These are phyloP conservation scores for Ormyrus labotus DNA, from an alignment of 2,888 invertebrate species.

Conservation along the genomic window DNA sequence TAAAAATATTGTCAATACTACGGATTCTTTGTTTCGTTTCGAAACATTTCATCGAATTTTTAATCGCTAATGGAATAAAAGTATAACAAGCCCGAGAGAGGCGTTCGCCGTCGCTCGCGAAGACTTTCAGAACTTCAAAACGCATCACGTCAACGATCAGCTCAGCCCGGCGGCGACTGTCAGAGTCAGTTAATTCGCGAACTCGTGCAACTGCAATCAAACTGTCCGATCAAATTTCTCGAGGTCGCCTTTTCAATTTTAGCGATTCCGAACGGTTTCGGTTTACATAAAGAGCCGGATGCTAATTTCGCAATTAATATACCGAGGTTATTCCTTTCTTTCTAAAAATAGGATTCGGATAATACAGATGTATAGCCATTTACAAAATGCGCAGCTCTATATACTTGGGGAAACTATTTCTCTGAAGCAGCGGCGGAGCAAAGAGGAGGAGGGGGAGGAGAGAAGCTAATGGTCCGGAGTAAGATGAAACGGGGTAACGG, in stretches of 20 bases:
- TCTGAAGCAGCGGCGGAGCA: neutral
- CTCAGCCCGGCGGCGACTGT: slow-evolving; percentile 3
- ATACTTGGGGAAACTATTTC: too few relatives aligned
- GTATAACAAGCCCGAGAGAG: too few relatives aligned
- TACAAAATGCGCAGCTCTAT: too few relatives aligned
- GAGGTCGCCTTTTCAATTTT: slow-evolving; percentile 24
- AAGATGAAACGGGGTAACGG: slow-evolving; percentile 33
- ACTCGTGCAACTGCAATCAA: slow-evolving; percentile 54
- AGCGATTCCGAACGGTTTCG: neutral
- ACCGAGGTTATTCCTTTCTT: too few relatives aligned
- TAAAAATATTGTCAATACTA: too few relatives aligned
- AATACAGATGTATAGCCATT: too few relatives aligned
- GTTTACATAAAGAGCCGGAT: slow-evolving; percentile 3
- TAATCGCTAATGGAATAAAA: too few relatives aligned
- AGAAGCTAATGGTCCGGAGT: slow-evolving; percentile 39
- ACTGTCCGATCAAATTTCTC: slow-evolving; percentile 48
- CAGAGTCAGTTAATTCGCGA: slow-evolving; percentile 48
- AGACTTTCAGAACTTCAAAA: slow-evolving; percentile 35
- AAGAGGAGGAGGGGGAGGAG: neutral
- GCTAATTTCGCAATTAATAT: neutral
- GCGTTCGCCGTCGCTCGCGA: neutral
- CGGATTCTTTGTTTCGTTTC: too few relatives aligned
- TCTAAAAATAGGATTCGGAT: too few relatives aligned
- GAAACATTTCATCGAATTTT: too few relatives aligned
- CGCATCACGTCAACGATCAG: slow-evolving; percentile 37